Conservation (phyloP, 2,113 vertebrate genomes). For the Numida meleagris region DNA sequence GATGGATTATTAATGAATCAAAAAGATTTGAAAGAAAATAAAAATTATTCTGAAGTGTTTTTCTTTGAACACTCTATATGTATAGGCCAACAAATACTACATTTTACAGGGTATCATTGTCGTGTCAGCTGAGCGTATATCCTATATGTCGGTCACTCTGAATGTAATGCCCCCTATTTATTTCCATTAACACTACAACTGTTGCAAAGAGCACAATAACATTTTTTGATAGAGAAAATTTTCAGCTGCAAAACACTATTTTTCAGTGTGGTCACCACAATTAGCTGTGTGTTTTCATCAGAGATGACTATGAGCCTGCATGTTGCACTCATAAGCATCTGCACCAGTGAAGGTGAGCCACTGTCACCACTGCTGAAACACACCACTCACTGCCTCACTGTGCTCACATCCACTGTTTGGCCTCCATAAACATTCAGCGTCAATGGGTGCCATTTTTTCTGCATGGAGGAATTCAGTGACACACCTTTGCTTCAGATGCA, state of each 20-base stretch:
- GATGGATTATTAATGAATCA: background rate
- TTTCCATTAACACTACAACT: background rate
- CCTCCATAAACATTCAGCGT: too few species aligned
- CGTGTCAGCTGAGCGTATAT: background rate
- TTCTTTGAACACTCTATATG: background rate
- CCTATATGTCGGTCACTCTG: background rate
- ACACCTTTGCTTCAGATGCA: too few species aligned
- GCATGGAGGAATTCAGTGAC: too few species aligned
- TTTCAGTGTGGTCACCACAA: background rate
- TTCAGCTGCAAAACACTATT: background rate
- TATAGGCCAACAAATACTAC: background rate
- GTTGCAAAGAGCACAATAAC: background rate
- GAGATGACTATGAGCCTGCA: too few species aligned
- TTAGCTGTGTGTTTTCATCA: background rate
- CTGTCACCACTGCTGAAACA: too few species aligned
- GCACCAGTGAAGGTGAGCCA: too few species aligned
- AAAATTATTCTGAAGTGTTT: background rate
- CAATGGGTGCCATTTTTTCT: too few species aligned
- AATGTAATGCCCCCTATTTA: background rate
- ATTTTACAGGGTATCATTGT: background rate
- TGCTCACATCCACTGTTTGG: too few species aligned
- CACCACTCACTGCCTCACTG: too few species aligned
- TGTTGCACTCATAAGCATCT: too few species aligned
- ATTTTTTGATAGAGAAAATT: background rate
- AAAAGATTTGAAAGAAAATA: background rate